Evolutionary conservation across 2,888 invertebrate genomes (phyloP).

Genomic region (Hemistola chrysoprasaria): DNA sequence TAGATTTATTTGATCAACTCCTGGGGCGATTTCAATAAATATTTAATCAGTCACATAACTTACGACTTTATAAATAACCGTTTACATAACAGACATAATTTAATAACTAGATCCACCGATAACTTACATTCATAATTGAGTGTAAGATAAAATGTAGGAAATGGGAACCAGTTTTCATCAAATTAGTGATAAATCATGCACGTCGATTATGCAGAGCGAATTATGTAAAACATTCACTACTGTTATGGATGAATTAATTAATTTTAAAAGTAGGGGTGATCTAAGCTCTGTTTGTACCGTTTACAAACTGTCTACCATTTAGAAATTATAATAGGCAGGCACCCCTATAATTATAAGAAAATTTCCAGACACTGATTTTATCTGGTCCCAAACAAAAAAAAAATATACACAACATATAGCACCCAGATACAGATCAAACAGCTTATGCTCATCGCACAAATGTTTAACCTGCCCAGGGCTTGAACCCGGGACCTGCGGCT

Average conservation of each 20-base stretch:
- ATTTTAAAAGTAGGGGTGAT: constrained; percentile 6
- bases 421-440: no score
- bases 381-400: no score
- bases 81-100: constrained; percentile 4
- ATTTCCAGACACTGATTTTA: no score
- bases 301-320: no score
- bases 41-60: not conserved
- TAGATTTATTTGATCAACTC: no score
- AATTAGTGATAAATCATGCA: constrained; percentile 28
- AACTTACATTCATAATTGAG: constrained; percentile 10
- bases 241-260: constrained; percentile 23
- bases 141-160: constrained; percentile 23
- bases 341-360: no score
- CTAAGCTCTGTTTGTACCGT: not conserved
- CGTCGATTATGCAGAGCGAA: constrained; percentile 27
- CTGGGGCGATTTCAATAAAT: no score
- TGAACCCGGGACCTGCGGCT: no score
- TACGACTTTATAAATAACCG: constrained; percentile 1
- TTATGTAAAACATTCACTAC: constrained; percentile 31
- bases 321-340: no score
- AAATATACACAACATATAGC: no score
- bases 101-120: not conserved
- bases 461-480: no score
- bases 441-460: no score
- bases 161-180: constrained; percentile 25